These are phyloP conservation scores for Tenrec ecaudatus DNA, from an alignment of 2,113 vertebrate genomes.

Conservation along the genomic window DNA sequence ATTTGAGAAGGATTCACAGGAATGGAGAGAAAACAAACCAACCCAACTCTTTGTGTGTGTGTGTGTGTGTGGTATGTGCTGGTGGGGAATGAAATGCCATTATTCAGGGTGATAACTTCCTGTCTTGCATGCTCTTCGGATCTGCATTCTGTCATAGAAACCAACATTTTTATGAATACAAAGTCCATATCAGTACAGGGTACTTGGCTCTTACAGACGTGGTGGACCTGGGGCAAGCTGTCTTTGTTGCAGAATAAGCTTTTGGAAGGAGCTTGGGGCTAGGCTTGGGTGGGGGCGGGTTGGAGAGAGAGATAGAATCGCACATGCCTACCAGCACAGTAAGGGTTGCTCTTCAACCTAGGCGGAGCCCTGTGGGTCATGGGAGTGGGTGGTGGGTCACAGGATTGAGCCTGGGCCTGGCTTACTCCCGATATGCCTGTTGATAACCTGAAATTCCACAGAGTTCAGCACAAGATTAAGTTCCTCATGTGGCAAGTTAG, in stretches of 20 bases:
- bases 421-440: not conserved
- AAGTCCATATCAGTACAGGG: not conserved
- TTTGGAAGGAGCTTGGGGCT: not conserved
- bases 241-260: not conserved
- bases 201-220: not conserved
- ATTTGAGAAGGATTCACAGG: not conserved
- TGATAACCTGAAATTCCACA: constrained; percentile 13
- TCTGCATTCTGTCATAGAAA: not conserved
- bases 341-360: not conserved
- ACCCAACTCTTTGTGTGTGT: too few species aligned
- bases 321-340: not conserved
- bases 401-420: not conserved
- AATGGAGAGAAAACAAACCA: not conserved
- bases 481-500: not conserved
- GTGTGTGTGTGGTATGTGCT: too few species aligned
- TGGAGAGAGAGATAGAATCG: too few species aligned
- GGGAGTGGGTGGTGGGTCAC: not conserved
- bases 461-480: not conserved
- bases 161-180: not conserved
- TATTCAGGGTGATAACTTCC: not conserved
- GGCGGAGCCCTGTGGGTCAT: not conserved
- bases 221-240: not conserved
- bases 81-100: not conserved
- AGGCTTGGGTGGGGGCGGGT: too few species aligned
- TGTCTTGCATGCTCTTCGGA: not conserved